phyloP scores from a whole-genome alignment of 2,113 vertebrate genomes.

The Anoura caudifer region DNA sequence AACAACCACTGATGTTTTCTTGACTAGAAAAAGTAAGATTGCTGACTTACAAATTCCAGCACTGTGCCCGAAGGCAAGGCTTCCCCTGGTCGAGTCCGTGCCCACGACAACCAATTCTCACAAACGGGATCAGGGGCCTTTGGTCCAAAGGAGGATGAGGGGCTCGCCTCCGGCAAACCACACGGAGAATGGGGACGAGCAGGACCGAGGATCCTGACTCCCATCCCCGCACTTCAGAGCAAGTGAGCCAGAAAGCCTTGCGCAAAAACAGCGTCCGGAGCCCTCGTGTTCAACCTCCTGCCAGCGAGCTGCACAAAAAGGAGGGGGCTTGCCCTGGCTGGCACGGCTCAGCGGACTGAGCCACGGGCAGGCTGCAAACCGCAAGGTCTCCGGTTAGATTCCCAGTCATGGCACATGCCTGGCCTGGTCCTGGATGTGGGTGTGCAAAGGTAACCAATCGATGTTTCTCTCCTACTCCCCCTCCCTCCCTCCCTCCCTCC shows the following conservation, averaged over 20 bases:
- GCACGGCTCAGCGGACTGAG: no score
- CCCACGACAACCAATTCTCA: neutral
- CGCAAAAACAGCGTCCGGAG: neutral
- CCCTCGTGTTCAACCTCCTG: neutral
- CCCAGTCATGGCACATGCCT: no score
- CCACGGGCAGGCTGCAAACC: no score
- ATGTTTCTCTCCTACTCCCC: no score
- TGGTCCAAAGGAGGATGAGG: neutral
- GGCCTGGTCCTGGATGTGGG: no score
- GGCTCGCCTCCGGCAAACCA: neutral
- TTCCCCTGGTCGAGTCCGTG: neutral
- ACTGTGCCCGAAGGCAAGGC: neutral
- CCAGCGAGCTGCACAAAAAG: neutral
- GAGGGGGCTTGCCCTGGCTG: no score
- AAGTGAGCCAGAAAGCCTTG: neutral
- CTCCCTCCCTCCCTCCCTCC: no score
- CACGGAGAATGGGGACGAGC: neutral
- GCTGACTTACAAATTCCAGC: neutral
- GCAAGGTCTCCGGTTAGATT: no score
- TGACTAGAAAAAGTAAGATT: neutral
- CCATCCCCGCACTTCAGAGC: neutral
- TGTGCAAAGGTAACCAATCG: no score
- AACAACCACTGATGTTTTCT: neutral
- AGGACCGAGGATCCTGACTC: neutral
- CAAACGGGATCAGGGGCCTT: neutral